These are phyloP conservation scores for Boulengeromyrus knoepffleri DNA, from an alignment of 2,113 vertebrate species.

Conservation along the genomic window DNA sequence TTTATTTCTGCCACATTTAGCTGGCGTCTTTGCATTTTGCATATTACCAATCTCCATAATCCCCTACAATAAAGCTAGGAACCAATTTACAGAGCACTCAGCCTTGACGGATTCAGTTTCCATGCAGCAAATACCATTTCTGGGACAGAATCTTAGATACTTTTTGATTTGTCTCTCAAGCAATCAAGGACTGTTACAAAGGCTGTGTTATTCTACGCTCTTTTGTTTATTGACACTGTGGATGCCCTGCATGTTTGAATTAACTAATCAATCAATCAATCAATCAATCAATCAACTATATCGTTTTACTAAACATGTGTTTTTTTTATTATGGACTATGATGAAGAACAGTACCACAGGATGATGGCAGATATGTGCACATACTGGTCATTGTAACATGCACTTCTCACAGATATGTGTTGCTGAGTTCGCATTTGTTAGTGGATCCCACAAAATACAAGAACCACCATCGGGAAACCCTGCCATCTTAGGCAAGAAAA, in stretches of 20 bases:
- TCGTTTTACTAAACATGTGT: neutral
- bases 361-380: neutral
- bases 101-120: conserved; percentile 50
- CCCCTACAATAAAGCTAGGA: conserved; percentile 49
- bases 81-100: conserved; percentile 62
- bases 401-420: neutral
- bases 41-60: conserved; percentile 41
- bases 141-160: conserved; percentile 57
- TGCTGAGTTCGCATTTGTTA: neutral
- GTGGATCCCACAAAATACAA: neutral
- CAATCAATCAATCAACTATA: neutral
- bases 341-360: neutral
- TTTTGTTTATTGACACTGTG: neutral
- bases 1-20: conserved; percentile 22
- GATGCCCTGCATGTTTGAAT: neutral
- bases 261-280: no score
- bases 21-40: conserved; percentile 33
- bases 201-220: neutral
- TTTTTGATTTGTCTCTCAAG: conserved; percentile 20
- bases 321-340: neutral
- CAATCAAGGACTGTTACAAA: neutral
- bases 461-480: conserved; percentile 2
- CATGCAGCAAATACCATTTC: conserved; percentile 56
- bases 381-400: neutral
- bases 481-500: neutral